Base-by-base conservation (phyloP, 2,888 invertebrate species). In the Crematogaster levior region DNA sequence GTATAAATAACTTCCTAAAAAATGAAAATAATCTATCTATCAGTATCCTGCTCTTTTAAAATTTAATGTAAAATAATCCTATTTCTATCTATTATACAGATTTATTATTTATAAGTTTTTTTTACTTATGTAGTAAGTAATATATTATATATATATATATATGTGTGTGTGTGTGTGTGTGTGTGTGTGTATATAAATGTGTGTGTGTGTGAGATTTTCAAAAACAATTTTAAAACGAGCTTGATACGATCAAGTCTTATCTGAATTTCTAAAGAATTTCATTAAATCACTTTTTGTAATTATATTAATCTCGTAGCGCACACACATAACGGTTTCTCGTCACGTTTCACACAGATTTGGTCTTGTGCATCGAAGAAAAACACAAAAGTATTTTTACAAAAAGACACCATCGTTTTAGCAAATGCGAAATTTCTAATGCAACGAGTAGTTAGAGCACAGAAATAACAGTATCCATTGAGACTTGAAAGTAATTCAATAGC, bases 401-500 rank as follows among this genome's bases (percentile, higher is more conserved):
- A 24, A 56, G 21, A 43, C 15, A 63, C 21, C 15, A 40, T 30
- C 9, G 12, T n/a, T 7, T 15, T 12, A n/a, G 2, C 18, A 53
- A 66, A 43, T 18, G 34, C 24, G 43, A 43, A 70, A 56, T 21
- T 79, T 70, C 30, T 70, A 77, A 60, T 61, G 60, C 60, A 74
- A 40, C 27, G 74, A 21, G 21, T 63, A 77, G 34, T 63, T 81
- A 63, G 18, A 81, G 53, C 63, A 51, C 30, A 15, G 21, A 37
- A 81, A 63, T 61, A 73, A 63, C 34, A 34, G 63, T 75, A 75
- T 63, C 77, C 53, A 74, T 61, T 74, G 75, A 63, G 81, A 81
- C 37, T 63, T 77, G 53, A 63, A 81, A 81, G 53, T 77, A 81
- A 81, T 81, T 75, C 63, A 81, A 81, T 81, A 43, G 51, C 34